Percentiles rank a stretch among this genome's conserved stretches.
Evolutionary conservation across 2,113 vertebrate species (phyloP).

Genomic region (Eulemur rufifrons): DNA sequence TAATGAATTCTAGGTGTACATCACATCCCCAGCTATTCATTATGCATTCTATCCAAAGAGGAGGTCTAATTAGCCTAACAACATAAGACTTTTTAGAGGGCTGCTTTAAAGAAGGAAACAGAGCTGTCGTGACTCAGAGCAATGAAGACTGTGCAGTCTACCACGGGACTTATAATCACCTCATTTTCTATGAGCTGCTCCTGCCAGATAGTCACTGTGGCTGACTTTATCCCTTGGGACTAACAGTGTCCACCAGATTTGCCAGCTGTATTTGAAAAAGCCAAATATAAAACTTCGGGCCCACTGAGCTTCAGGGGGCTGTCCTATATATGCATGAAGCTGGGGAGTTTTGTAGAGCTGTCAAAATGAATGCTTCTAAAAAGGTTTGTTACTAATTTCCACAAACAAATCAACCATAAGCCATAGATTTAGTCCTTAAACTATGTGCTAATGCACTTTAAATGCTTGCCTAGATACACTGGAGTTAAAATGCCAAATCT

Average conservation of each 20-base stretch:
- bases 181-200: slow-evolving; percentile 35
- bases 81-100: not conserved
- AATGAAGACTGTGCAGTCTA: not conserved
- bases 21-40: not conserved
- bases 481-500: slow-evolving; percentile 4
- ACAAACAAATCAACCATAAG: not conserved
- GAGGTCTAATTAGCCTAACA: slow-evolving; percentile 60
- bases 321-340: not conserved
- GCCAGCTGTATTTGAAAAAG: not conserved
- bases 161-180: not conserved
- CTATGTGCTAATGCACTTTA: not conserved
- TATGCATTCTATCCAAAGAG: slow-evolving; percentile 21
- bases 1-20: slow-evolving; percentile 40
- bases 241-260: not conserved
- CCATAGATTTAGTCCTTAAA: not conserved
- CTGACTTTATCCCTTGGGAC: not conserved
- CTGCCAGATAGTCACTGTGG: not conserved
- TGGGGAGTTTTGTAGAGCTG: not conserved
- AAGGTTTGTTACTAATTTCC: not conserved
- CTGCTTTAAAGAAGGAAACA: slow-evolving; percentile 45
- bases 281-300: not conserved
- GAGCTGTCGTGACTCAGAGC: not conserved
- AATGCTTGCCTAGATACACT: not conserved
- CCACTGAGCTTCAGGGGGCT: not conserved
- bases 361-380: slow-evolving; percentile 31